phyloP scores from a whole-genome alignment of 2,888 invertebrate species.

The Alloscopus bannaensis region DNA sequence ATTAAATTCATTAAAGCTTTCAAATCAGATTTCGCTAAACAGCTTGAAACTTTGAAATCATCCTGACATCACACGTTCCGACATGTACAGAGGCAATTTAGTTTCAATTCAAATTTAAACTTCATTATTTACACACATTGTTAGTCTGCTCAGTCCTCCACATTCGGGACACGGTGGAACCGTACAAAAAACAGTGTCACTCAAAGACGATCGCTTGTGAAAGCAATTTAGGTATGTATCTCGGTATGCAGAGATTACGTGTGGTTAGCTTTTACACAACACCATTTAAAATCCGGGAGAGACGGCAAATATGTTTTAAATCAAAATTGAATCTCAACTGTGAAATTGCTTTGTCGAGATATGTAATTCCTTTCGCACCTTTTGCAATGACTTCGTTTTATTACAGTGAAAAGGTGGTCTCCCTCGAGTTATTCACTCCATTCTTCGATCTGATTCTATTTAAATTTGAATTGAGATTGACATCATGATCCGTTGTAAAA shows the following conservation, averaged over 20 bases:
- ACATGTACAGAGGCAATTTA: constrained; percentile 39
- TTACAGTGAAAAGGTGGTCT: constrained; percentile 14
- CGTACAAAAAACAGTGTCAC: too few species aligned
- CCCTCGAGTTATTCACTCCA: constrained; percentile 22
- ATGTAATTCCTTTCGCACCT: neutral
- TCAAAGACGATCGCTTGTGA: too few species aligned
- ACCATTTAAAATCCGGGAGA: constrained; percentile 3
- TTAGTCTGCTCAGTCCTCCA: constrained; percentile 8
- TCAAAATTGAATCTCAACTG: constrained; percentile 52
- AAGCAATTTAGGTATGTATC: too few species aligned
- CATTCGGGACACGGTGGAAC: too few species aligned
- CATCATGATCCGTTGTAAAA: constrained; percentile 59
- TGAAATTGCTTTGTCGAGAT: constrained; percentile 48
- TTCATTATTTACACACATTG: constrained; percentile 32
- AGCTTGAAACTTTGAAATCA: constrained; percentile 29
- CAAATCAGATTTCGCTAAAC: constrained; percentile 47
- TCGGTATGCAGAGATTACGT: too few species aligned
- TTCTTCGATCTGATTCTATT: constrained; percentile 56
- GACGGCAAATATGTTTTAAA: constrained; percentile 21
- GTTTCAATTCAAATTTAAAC: constrained; percentile 51
- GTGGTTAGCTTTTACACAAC: too few species aligned
- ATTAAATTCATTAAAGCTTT: constrained; percentile 43
- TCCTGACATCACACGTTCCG: constrained; percentile 34
- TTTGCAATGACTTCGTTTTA: too few species aligned
- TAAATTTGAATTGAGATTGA: constrained; percentile 57